These are phyloP conservation scores for Rhynchotus rufescens DNA, from an alignment of 2,797 vertebrate species.

Conservation along the genomic window DNA sequence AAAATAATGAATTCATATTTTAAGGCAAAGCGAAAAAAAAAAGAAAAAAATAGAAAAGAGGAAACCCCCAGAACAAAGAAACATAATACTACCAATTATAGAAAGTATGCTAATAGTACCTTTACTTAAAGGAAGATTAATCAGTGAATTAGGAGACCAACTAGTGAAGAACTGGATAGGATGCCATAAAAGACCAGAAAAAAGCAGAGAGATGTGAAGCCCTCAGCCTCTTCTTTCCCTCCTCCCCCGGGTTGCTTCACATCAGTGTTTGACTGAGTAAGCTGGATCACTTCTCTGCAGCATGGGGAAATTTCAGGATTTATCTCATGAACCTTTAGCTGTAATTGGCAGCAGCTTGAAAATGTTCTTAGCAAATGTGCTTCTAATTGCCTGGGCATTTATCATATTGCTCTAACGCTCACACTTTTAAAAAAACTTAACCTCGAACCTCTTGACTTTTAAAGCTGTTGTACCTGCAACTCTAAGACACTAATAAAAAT, in stretches of 20 bases:
- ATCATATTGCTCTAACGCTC: neutral
- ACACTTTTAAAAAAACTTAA: neutral
- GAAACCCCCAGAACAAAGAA: slow-evolving; percentile 40
- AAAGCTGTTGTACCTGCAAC: neutral
- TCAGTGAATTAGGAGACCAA: neutral
- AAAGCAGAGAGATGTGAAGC: neutral
- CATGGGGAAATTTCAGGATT: neutral
- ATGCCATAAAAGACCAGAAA: neutral
- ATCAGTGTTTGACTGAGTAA: neutral
- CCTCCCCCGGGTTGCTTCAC: neutral
- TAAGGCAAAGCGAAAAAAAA: slow-evolving; percentile 18
- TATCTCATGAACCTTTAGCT: neutral
- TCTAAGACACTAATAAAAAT: neutral
- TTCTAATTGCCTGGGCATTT: neutral
- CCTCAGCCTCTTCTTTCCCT: neutral
- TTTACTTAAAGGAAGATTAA: slow-evolving; percentile 30
- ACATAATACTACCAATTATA: slow-evolving; percentile 16
- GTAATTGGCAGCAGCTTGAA: neutral
- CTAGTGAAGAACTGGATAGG: neutral
- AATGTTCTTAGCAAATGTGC: neutral
- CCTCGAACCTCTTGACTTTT: neutral
- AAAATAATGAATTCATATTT: slow-evolving; percentile 54
- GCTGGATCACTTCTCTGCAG: neutral
- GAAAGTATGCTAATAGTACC: slow-evolving; percentile 14
- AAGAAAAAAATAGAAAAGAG: neutral